Base-by-base conservation (phyloP, 2,888 invertebrate species). In the Apeira syringaria region DNA sequence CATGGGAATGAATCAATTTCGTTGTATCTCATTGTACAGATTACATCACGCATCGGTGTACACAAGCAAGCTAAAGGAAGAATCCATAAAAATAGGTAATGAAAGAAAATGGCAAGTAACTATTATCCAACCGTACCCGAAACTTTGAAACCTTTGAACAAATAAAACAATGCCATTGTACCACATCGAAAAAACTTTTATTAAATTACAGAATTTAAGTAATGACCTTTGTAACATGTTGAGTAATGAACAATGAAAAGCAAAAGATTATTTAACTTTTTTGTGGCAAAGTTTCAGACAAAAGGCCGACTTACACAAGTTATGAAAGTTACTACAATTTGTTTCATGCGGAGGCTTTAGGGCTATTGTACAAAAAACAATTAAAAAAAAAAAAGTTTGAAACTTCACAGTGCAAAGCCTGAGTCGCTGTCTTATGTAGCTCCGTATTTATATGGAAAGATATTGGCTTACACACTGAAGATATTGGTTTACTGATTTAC, bases 121-220 rank as follows among this genome's bases (percentile, higher is more conserved):
- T 15, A 18, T 18, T 3, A 18, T 18, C 2, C 6, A 18, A 18
- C 18, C 5, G 18, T 5, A 6, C 5, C 18, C 18, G 6, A 5
- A 18, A 18, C 8, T 9, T 15, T 5, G 4, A 8, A 17, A 17
- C 15, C 8, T 7, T 24, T 24, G n/a, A 24, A 9, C 24, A 8
- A 24, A 3, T 17, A 2, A 5, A 17, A 31, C 9, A 39, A 32
- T 20, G 20, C 26, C n/a, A 10, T 39, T 20, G 20, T 27, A 4
- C 15, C 4, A 2, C 15, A 15, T 15, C 15, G 15, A 6, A 8
- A 26, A 13, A 0, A 12, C 17, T 13, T 42, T 25, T 35, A 13
- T 20, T 18, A 12, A 41, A 30, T 36, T 43, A 43, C 35, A 13
- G 6, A 25, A 5, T 8, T 43, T 31, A 24, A 4, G 18, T 37